Conservation (phyloP, 92 coral and sea anemone species). For the Parazoanthus darwini region DNA sequence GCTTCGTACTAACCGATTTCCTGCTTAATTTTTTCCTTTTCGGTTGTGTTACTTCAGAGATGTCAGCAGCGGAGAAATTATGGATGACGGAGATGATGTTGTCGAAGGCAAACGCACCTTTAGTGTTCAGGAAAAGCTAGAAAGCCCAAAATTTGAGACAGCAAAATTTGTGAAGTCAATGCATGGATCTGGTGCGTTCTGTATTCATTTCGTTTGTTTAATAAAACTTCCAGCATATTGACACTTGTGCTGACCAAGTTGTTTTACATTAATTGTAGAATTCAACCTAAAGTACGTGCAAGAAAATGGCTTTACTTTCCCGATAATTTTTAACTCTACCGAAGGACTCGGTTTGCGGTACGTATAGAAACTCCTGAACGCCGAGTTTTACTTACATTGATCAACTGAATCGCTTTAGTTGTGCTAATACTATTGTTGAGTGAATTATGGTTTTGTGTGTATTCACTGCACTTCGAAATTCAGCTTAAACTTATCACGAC, state of each 20-base stretch:
- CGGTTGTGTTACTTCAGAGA: conserved; percentile 71
- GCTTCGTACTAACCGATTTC: conserved; percentile 39
- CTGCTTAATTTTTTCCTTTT: conserved; percentile 41
- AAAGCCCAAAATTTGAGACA: conserved; percentile 78
- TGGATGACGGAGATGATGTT: conserved; percentile 86
- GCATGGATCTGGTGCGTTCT: conserved; percentile 92
- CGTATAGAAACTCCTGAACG: conserved; percentile 35
- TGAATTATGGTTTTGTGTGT: not conserved
- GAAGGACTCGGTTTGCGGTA: conserved; percentile 96
- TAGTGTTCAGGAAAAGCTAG: conserved; percentile 90
- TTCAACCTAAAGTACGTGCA: conserved; percentile 85
- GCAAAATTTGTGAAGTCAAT: conserved; percentile 69
- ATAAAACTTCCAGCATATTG: conserved; percentile 50
- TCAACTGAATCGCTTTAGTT: conserved; percentile 17
- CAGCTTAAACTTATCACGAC: conserved; percentile 23
- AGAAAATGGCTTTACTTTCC: conserved; percentile 82
- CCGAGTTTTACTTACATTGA: conserved; percentile 3
- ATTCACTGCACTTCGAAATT: conserved; percentile 15
- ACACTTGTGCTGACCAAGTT: conserved; percentile 51
- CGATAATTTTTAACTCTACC: conserved; percentile 62
- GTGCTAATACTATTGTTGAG: not conserved
- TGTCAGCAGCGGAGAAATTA: conserved; percentile 92
- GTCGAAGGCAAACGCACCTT: conserved; percentile 99
- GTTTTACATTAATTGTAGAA: conserved; percentile 66
- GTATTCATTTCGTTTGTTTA: conserved; percentile 46